Percentiles rank a stretch among this genome's conserved stretches.
Conservation (phyloP, 2,113 vertebrate species). For the Tetrax tetrax region DNA sequence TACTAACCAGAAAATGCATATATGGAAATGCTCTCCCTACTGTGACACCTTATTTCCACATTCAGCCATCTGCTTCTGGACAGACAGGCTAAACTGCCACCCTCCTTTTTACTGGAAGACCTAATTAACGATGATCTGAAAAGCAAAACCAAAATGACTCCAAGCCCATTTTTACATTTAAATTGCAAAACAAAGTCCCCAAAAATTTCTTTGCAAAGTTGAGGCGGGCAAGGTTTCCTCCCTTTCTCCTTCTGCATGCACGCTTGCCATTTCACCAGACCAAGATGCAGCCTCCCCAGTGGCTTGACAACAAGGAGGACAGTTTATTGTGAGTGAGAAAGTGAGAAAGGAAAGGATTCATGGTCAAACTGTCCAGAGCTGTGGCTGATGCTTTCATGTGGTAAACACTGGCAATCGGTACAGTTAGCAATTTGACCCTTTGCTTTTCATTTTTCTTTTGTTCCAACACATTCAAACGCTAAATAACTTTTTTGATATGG, state of each 20-base stretch:
- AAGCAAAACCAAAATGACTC: not conserved
- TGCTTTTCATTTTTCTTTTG: not conserved
- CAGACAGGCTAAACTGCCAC: not conserved
- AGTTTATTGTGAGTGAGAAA: not conserved
- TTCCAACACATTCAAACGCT: not conserved
- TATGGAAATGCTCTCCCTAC: not conserved
- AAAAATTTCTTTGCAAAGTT: not conserved
- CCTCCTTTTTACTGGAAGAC: constrained; percentile 9
- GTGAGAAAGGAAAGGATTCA: not conserved
- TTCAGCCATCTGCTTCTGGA: constrained; percentile 32
- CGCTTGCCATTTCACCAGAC: not conserved
- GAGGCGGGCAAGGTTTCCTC: not conserved
- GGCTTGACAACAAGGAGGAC: not conserved
- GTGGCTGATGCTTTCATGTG: not conserved
- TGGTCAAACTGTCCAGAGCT: not conserved
- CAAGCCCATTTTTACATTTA: not conserved
- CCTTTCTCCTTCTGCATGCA: not conserved
- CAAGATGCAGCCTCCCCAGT: not conserved
- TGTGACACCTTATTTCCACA: constrained; percentile 17
- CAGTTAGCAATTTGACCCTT: not conserved
- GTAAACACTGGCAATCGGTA: not conserved
- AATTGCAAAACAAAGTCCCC: not conserved
- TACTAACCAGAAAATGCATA: not conserved
- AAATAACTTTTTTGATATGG: not conserved
- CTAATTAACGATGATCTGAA: constrained; percentile 15